Percentiles rank a stretch among this genome's conserved stretches.
Evolutionary conservation across 1,140 invertebrate genomes (phyloP).

Genomic region (Psilanteris sp.): DNA sequence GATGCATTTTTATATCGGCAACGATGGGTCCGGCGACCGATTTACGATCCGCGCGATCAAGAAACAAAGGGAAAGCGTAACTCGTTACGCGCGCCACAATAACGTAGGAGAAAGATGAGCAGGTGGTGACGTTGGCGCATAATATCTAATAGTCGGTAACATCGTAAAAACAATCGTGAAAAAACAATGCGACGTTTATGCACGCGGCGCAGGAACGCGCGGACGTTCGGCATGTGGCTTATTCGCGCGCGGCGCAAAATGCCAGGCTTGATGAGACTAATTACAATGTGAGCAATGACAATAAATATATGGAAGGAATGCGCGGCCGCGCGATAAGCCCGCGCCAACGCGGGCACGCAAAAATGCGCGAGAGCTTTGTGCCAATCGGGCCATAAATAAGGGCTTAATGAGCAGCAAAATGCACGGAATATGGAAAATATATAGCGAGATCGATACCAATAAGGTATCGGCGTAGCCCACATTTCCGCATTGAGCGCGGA

Average conservation of each 20-base stretch:
- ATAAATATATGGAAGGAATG: constrained; percentile 52
- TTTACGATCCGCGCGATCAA: no score
- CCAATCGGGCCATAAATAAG: constrained; percentile 39
- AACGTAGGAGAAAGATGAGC: constrained; percentile 20
- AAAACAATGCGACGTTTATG: constrained; percentile 54
- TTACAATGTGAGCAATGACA: constrained; percentile 47
- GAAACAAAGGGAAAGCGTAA: no score
- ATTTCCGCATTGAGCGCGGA: constrained; percentile 56
- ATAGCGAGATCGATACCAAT: constrained; percentile 39
- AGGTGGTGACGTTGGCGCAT: constrained; percentile 23
- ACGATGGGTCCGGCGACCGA: no score
- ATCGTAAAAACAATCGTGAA: constrained; percentile 46
- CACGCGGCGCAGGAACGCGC: constrained; percentile 39
- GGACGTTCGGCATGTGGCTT: constrained; percentile 27
- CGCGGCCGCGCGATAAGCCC: constrained; percentile 29
- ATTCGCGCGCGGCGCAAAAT: constrained; percentile 23
- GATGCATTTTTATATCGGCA: no score
- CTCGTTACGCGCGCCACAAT: no score
- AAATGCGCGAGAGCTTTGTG: constrained; percentile 50
- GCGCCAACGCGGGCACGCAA: background rate
- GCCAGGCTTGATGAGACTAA: constrained; percentile 54
- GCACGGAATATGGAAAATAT: constrained; percentile 54
- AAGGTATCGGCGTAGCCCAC: constrained; percentile 45
- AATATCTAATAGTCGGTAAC: constrained; percentile 27
- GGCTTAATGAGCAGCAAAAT: constrained; percentile 50